Conservation (phyloP, 1,140 invertebrate genomes). For the Zophobas atratus region DNA sequence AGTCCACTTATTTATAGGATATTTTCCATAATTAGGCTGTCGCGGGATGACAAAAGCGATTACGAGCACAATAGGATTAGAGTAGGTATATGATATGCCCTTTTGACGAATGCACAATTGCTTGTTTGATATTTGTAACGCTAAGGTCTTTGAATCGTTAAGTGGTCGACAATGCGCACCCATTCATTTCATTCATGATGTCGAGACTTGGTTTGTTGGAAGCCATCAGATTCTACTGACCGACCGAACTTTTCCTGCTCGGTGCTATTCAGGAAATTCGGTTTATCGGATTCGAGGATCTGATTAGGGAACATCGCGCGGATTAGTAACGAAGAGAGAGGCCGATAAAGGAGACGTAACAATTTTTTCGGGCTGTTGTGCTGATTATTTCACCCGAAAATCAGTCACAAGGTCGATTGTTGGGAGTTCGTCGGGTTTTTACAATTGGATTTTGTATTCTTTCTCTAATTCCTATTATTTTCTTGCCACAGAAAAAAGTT, state of each 20-base stretch:
- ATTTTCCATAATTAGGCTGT: conserved; percentile 59
- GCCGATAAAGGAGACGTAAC: too few relatives aligned
- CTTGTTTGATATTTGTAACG: conserved; percentile 57
- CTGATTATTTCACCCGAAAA: too few relatives aligned
- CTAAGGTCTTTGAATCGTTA: conserved; percentile 52
- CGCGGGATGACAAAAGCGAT: conserved; percentile 52
- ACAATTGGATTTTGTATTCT: too few relatives aligned
- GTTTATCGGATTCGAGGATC: not conserved
- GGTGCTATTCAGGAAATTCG: conserved; percentile 1
- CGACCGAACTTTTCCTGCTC: conserved; percentile 18
- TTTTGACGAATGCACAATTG: conserved; percentile 58
- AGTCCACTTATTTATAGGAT: conserved; percentile 53
- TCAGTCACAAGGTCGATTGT: too few relatives aligned
- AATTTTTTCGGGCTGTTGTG: too few relatives aligned
- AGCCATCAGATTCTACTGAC: conserved; percentile 38
- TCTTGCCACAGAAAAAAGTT: too few relatives aligned
- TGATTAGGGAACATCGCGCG: not conserved
- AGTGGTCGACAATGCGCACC: conserved; percentile 53
- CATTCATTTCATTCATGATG: conserved; percentile 45
- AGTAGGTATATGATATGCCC: conserved; percentile 53
- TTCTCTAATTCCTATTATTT: too few relatives aligned
- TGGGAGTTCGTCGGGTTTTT: too few relatives aligned
- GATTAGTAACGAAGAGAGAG: too few relatives aligned
- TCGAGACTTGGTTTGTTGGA: conserved; percentile 14
- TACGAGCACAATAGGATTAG: conserved; percentile 56